A percentile compares a stretch with the other conserved stretches of the same genome.
Conservation (phyloP, 2,888 invertebrate genomes). For the Heliconius sara region DNA sequence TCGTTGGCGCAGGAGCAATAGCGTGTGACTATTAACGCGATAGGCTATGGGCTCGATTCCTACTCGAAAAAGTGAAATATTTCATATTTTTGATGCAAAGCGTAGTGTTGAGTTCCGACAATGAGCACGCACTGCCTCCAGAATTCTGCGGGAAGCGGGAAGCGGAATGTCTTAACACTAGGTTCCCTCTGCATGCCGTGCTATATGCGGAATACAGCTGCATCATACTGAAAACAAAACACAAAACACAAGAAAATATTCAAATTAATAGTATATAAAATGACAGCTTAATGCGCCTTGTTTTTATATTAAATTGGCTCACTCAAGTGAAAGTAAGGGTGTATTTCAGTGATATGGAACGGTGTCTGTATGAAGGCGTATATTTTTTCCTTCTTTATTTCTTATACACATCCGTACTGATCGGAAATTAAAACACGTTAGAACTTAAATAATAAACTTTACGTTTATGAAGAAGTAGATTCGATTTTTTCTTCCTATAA, state of each 20-base stretch:
- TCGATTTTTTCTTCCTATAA: background rate
- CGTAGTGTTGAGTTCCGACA: too few species aligned
- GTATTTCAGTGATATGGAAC: constrained; percentile 20
- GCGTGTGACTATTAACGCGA: too few species aligned
- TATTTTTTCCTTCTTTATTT: background rate
- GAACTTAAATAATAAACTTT: background rate
- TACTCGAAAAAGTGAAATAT: too few species aligned
- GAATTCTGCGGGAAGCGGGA: too few species aligned
- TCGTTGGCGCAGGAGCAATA: too few species aligned
- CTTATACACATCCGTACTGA: constrained; percentile 10
- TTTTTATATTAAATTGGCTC: constrained; percentile 21
- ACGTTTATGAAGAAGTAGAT: background rate
- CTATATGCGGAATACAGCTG: too few species aligned
- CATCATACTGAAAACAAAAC: too few species aligned
- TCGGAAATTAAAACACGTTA: constrained; percentile 20
- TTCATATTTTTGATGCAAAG: too few species aligned
- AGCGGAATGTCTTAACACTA: too few species aligned
- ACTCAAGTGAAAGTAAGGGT: constrained; percentile 20
- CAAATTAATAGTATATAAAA: background rate
- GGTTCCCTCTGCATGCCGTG: too few species aligned
- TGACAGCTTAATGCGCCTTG: background rate
- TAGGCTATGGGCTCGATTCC: too few species aligned
- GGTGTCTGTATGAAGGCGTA: constrained; percentile 2
- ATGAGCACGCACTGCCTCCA: too few species aligned
- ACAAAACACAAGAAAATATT: background rate